Base-by-base conservation (phyloP, 2,797 vertebrate species). In the Gymnoscopelus microlampas region DNA sequence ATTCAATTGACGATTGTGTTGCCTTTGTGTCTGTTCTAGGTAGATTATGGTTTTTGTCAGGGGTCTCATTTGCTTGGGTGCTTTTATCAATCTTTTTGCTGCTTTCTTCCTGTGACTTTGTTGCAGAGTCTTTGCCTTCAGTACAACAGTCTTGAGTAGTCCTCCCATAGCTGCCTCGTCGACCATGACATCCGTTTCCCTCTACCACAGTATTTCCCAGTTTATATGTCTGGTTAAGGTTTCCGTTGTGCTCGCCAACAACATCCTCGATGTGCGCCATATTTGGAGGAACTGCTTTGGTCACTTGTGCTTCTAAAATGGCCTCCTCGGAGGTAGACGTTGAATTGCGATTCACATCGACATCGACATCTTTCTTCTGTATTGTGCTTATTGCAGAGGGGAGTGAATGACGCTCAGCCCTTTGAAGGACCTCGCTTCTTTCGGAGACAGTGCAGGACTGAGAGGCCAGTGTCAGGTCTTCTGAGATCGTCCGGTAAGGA, bases 371-470 rank as follows among this genome's bases (percentile, higher is more conserved):
- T 81, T 82, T 73, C 51, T 80, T 62, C 59, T 66, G 76, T 6
- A 39, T 81, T 93, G 91, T 88, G 91, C 85, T 93, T 90, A 91
- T 91, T 50, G 26, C n/a, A 2, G 79, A 81, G 49, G 78, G 57
- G 51, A 24, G 2, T 4, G 80, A 82, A 61, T 79, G 62, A 19
- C 32, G 59, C 1, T 83, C 70, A 0, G 50, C 65, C 54, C 6
- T 75, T 49, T 70, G 62, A 15, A 83, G 77, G 61, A 80, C 76
- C 75, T 70, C 87, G 80, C 63, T 79, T 75, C 87, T 93, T 84
- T 92, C 92, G 83, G 95, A 95, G 90, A 94, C 85, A 83, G 91
- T 86, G 85, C 92, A 94, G 53, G 92, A 93, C 87, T 89, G 94
- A 76, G 85, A 90, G 63, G 91, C 73, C 82, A 79, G 86, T 32